Conservation (phyloP, 2,888 invertebrate genomes). For the Dicyrtoma fusca region DNA sequence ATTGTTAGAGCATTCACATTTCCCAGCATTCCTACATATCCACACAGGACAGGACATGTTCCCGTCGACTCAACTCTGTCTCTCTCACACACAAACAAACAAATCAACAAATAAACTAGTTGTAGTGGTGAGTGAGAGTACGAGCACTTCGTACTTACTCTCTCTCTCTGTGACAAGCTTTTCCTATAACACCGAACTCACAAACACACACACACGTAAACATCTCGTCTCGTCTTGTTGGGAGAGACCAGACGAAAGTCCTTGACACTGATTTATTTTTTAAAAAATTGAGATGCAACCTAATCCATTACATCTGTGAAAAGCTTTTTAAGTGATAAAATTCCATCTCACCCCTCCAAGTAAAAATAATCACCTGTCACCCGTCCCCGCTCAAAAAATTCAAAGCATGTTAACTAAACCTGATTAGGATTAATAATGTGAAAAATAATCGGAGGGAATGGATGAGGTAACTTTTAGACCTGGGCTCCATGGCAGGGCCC, state of each 20-base stretch:
- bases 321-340: constrained; percentile 31
- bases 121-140: too few relatives aligned
- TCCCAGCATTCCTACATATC: too few relatives aligned
- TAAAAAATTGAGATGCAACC: constrained; percentile 31
- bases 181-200: too few relatives aligned
- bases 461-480: constrained; percentile 8
- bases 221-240: background rate
- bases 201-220: background rate
- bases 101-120: too few relatives aligned
- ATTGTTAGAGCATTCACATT: too few relatives aligned
- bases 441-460: constrained; percentile 23
- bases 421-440: constrained; percentile 25
- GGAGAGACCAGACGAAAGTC: constrained; percentile 19
- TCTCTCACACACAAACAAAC: too few relatives aligned
- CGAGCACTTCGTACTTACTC: too few relatives aligned
- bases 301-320: constrained; percentile 26
- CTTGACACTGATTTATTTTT: constrained; percentile 37
- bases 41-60: too few relatives aligned
- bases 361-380: constrained; percentile 26
- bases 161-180: too few relatives aligned
- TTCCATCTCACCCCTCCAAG: constrained; percentile 11
- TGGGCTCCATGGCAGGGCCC: too few relatives aligned
- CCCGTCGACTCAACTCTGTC: too few relatives aligned
- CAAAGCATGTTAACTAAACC: background rate
- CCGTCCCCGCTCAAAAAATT: background rate